These are phyloP conservation scores for Leptopilina myrica DNA, from an alignment of 2,888 invertebrate species.

Conservation along the genomic window DNA sequence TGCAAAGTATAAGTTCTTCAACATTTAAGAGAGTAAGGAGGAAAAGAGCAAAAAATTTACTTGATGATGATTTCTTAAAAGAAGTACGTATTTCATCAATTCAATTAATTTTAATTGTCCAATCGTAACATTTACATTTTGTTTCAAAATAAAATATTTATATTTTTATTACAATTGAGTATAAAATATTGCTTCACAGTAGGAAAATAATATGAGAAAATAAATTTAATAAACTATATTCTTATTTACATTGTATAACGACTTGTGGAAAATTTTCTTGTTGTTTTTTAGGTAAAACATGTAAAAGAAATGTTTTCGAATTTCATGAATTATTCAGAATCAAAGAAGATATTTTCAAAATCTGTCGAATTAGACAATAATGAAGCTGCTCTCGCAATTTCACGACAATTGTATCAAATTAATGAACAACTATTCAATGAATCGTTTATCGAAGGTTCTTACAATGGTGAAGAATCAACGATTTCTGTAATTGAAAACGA, in stretches of 20 bases:
- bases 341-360: constrained; percentile 61
- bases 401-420: constrained; percentile 72
- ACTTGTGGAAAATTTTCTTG: not conserved
- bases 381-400: constrained; percentile 70
- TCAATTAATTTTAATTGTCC: constrained; percentile 35
- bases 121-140: not conserved
- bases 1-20: constrained; percentile 56
- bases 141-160: no score
- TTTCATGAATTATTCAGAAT: constrained; percentile 61
- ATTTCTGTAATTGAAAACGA: constrained; percentile 77
- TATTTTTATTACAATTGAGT: not conserved
- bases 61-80: constrained; percentile 61
- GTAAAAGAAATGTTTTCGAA: constrained; percentile 64
- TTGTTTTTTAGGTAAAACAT: constrained; percentile 64
- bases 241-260: constrained; percentile 30
- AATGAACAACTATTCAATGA: constrained; percentile 68
- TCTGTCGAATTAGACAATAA: constrained; percentile 67
- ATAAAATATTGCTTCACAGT: not conserved
- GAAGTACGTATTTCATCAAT: constrained; percentile 56
- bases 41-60: constrained; percentile 49
- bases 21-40: constrained; percentile 69
- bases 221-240: constrained; percentile 10
- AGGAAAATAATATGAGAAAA: not conserved
- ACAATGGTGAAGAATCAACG: constrained; percentile 78
- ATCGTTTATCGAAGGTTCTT: constrained; percentile 79